These are phyloP conservation scores for Nylanderia fulva DNA, from an alignment of 1,140 invertebrate species.

Conservation along the genomic window DNA sequence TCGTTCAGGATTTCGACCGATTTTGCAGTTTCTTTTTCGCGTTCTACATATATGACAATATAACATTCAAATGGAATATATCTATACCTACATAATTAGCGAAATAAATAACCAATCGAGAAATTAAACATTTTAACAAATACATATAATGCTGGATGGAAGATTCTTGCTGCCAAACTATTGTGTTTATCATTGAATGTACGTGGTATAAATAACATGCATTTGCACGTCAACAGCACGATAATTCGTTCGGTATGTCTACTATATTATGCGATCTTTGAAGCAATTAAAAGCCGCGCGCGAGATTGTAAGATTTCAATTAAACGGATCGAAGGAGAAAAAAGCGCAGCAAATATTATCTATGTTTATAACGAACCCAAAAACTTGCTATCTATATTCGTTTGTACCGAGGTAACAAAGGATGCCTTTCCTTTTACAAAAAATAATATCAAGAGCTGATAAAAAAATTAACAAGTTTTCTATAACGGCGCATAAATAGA, in stretches of 20 bases:
- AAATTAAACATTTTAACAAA: constrained; percentile 1
- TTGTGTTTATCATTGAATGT: background rate
- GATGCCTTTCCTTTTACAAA: background rate
- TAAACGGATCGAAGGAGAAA: constrained; percentile 58
- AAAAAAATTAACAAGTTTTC: constrained; percentile 5
- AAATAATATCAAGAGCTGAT: background rate
- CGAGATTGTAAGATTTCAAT: constrained; percentile 64
- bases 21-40: background rate
- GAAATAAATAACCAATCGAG: constrained; percentile 8
- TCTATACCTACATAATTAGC: constrained; percentile 17
- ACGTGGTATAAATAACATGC: background rate
- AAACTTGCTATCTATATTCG: constrained; percentile 29
- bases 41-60: background rate
- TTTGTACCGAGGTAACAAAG: constrained; percentile 21
- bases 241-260: constrained; percentile 35
- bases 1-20: constrained; percentile 13
- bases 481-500: background rate
- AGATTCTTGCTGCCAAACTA: constrained; percentile 10
- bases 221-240: background rate
- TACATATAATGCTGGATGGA: background rate
- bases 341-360: constrained; percentile 34
- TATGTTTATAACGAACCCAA: constrained; percentile 51
- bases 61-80: constrained; percentile 13
- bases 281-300: constrained; percentile 70
- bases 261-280: constrained; percentile 58